Conservation (phyloP, 2,113 vertebrate species). For the Arvicanthis niloticus region DNA sequence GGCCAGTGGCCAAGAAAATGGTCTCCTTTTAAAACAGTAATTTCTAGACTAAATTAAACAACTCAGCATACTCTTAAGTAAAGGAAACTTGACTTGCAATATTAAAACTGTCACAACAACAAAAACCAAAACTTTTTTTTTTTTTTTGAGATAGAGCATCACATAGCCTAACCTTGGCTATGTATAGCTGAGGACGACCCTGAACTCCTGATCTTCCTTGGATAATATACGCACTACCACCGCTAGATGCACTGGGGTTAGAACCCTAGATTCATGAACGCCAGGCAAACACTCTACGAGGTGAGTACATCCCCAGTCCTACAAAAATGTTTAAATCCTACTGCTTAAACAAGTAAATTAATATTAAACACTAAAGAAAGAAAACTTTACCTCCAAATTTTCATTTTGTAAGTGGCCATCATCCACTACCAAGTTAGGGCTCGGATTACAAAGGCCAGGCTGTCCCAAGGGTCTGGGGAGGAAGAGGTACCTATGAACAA, state of each 20-base stretch:
- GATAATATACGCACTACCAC: too few species aligned
- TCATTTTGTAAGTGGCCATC: conserved; percentile 30
- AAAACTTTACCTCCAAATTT: conserved; percentile 45
- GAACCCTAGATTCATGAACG: neutral
- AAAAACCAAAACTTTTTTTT: neutral
- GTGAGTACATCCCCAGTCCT: neutral
- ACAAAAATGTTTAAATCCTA: conserved; percentile 22
- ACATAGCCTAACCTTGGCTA: neutral
- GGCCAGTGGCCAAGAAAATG: neutral
- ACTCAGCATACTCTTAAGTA: conserved; percentile 18
- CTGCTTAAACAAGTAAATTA: conserved; percentile 11
- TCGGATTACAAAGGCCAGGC: conserved; percentile 32
- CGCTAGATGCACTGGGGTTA: neutral
- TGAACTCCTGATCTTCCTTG: neutral
- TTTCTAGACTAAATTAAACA: conserved; percentile 44
- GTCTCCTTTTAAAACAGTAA: conserved; percentile 41
- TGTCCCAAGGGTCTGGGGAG: neutral
- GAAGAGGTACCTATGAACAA: conserved; percentile 1
- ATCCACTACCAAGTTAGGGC: conserved; percentile 26
- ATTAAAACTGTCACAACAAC: neutral
- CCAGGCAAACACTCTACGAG: neutral
- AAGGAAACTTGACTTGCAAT: conserved; percentile 38
- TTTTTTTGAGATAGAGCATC: neutral
- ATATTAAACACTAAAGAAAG: conserved; percentile 11
- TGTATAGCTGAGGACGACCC: neutral